These are phyloP conservation scores for Porites australiensis DNA, from an alignment of 64 coral and sea anemone species.

Conservation along the genomic window DNA sequence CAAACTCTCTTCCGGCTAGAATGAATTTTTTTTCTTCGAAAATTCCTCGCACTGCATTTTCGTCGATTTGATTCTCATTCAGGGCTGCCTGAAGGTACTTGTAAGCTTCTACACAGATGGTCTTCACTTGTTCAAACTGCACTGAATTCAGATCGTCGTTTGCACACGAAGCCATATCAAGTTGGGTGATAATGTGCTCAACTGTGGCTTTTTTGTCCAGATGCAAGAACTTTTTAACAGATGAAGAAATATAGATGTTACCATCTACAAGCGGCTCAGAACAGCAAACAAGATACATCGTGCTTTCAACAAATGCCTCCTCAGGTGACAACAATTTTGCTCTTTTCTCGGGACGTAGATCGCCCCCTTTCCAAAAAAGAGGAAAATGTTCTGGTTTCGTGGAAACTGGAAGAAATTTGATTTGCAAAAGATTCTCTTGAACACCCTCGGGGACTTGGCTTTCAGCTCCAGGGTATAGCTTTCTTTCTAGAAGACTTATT, in stretches of 20 bases:
- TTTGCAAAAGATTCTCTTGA: conserved; percentile 14
- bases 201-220: background rate
- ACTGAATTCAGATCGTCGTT: background rate
- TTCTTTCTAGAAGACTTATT: conserved; percentile 27
- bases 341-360: background rate
- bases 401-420: conserved; percentile 77
- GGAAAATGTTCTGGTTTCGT: conserved; percentile 71
- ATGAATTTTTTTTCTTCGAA: background rate
- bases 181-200: conserved; percentile 15
- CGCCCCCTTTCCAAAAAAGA: conserved; percentile 77
- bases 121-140: background rate
- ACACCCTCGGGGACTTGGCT: background rate
- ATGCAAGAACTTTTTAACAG: background rate
- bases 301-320: conserved; percentile 28
- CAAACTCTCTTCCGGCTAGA: background rate
- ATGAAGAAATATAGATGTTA: background rate
- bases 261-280: conserved; percentile 41
- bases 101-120: conserved; percentile 50
- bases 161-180: background rate
- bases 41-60: background rate
- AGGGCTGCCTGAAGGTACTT: conserved; percentile 46
- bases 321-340: conserved; percentile 34
- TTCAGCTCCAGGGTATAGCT: background rate
- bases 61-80: background rate
- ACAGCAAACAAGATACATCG: conserved; percentile 68